These are phyloP conservation scores for Typhlichthys subterraneus DNA, from an alignment of 2,797 vertebrate genomes.

Conservation along the genomic window DNA sequence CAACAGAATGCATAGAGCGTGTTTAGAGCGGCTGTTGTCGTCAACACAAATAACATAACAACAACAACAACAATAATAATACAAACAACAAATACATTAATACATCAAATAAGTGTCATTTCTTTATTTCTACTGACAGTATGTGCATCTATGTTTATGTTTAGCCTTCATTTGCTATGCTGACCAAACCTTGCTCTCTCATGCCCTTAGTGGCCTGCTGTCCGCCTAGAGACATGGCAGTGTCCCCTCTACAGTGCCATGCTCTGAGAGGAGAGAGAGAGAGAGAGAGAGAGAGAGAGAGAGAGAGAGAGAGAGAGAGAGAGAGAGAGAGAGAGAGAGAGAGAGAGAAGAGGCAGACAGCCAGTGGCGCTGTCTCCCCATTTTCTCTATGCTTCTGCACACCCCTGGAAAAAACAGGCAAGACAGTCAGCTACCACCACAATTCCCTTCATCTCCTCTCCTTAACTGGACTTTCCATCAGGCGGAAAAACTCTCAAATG, in stretches of 20 bases:
- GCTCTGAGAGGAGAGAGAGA: conserved; percentile 51
- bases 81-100: neutral
- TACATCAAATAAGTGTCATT: neutral
- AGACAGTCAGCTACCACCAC: conserved; percentile 58
- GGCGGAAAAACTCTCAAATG: conserved; percentile 39
- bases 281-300: conserved; percentile 51
- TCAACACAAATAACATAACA: conserved; percentile 7
- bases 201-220: conserved; percentile 39
- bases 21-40: conserved; percentile 41
- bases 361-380: conserved; percentile 68
- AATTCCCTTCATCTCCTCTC: conserved; percentile 44
- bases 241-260: conserved; percentile 57
- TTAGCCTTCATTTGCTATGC: conserved; percentile 6
- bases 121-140: neutral
- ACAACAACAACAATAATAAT: conserved; percentile 1
- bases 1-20: neutral
- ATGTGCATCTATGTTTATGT: conserved; percentile 13
- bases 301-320: conserved; percentile 41
- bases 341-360: conserved; percentile 60
- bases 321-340: conserved; percentile 16
- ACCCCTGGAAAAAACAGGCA: conserved; percentile 47
- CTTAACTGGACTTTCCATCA: conserved; percentile 42
- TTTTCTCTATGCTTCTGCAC: conserved; percentile 48
- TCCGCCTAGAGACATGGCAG: conserved; percentile 73
- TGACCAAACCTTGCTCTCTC: conserved; percentile 11